Base-by-base conservation (phyloP, 92 coral and sea anemone genomes). In the Porites evermanni region DNA sequence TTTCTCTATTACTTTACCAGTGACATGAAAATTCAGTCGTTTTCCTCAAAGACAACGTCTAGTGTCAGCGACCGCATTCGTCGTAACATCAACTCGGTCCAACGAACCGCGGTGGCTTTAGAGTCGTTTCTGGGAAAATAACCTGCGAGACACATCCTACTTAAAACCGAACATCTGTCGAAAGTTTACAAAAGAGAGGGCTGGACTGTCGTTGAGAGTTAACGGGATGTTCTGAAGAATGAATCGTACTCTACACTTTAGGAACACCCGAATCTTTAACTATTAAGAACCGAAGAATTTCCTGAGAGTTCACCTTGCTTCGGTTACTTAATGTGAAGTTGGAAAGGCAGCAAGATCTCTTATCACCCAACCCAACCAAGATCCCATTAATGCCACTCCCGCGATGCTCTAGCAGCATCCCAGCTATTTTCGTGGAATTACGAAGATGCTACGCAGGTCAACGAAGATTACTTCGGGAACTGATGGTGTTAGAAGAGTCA, bases 31-130 rank as follows among this genome's bases (percentile, higher is more conserved):
- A 92, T 95, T 63, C 94, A 97, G 83, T 93, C 99, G 13, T 97
- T 91, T 76, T 93, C 99, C 16, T 97, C 99, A 13, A 88, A 88
- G 75, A 58, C 97, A 7, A 92, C 97, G 5, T 94, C 99, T 19
- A 88, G 94, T 72, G 99, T 97, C 38, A 87, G 92, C 70, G 98
- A 97, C 82, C 93, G 99, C 69, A 95, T 97, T 69, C 94, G 94
- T 64, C 85, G 99, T 52, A 97, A 97, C 77, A 95, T 97, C 86
- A 95, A 97, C 85, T 93, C 98, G 11, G 88, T 97, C n/a, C 99
- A 97, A 80, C 88, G 99, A 74, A 97, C 99, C 50, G 91, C 98
- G 11, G 97, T 96, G 4, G 99, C 97, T 7, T 83, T 95, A 72
- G 98, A 97, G 32, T 95, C 94, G 60, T 97, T 97, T 86, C 85